Evolutionary conservation across 2,113 vertebrate species (phyloP).

Genomic region (Suricata suricatta): DNA sequence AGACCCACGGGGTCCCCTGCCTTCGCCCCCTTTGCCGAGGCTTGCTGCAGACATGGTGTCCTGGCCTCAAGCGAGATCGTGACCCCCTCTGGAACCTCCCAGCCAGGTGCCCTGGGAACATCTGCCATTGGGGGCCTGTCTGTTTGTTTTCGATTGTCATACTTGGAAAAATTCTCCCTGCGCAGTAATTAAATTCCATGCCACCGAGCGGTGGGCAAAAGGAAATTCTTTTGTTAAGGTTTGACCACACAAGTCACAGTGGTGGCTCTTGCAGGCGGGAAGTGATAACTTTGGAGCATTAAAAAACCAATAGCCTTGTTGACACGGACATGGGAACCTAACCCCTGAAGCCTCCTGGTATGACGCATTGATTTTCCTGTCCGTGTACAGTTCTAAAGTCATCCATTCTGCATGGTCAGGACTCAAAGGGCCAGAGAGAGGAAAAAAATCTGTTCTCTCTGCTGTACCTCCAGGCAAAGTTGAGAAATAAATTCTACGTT

Average conservation of each 20-base stretch:
- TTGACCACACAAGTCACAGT: slow-evolving; percentile 95
- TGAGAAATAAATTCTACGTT: slow-evolving; percentile 91
- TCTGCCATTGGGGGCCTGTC: background rate
- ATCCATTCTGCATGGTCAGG: slow-evolving; percentile 98
- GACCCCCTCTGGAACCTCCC: rapidly evolving
- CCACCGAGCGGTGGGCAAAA: slow-evolving; percentile 84
- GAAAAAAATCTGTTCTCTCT: slow-evolving; percentile 90
- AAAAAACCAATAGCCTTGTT: slow-evolving; percentile 99
- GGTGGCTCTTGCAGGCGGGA: slow-evolving; percentile 90
- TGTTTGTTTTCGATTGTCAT: slow-evolving; percentile 9
- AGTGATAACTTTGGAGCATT: slow-evolving; percentile 98
- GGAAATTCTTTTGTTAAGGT: slow-evolving; percentile 94
- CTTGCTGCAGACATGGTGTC: rapidly evolving
- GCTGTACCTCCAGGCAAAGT: slow-evolving; percentile 92
- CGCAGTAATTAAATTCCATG: slow-evolving; percentile 88
- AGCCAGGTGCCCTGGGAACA: background rate
- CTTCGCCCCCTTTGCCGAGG: rapidly evolving
- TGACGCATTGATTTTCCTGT: slow-evolving; percentile 99
- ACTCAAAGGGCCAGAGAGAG: slow-evolving; percentile 88
- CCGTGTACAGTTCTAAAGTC: slow-evolving; percentile 93
- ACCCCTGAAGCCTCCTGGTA: slow-evolving; percentile 99
- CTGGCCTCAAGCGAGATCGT: background rate
- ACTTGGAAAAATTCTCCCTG: slow-evolving; percentile 80
- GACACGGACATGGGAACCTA: slow-evolving; percentile 99
- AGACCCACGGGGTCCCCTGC: rapidly evolving